A percentile compares a stretch with the other conserved stretches of the same genome.
These are phyloP conservation scores for Andricus curvator DNA, from an alignment of 2,888 invertebrate genomes.

Conservation along the genomic window DNA sequence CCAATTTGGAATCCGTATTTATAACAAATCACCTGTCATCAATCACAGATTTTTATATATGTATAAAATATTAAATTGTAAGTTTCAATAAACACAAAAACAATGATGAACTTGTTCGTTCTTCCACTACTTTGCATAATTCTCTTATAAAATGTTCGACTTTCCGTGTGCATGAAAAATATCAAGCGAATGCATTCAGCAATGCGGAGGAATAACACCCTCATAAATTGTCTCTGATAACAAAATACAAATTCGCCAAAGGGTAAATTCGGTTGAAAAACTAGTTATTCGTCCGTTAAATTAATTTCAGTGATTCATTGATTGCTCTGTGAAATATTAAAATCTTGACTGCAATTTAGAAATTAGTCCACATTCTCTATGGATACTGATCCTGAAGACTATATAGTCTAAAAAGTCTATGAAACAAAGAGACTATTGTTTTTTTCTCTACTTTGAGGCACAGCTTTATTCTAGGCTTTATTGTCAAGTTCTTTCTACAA, in stretches of 20 bases:
- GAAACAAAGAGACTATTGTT: constrained; percentile 13
- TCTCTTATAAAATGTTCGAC: not conserved
- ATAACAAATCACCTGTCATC: too few species aligned
- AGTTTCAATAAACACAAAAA: not conserved
- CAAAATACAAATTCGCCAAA: too few species aligned
- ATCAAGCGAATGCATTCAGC: too few species aligned
- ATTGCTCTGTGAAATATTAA: not conserved
- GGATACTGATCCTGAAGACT: not conserved
- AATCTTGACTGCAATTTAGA: not conserved
- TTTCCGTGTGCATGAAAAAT: not conserved
- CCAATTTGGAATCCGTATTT: too few species aligned
- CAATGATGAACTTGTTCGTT: not conserved
- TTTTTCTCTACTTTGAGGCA: not conserved
- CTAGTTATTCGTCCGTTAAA: too few species aligned
- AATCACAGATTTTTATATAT: not conserved
- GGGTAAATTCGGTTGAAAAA: too few species aligned
- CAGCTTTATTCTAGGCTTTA: not conserved
- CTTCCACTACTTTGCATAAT: not conserved
- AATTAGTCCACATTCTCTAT: not conserved
- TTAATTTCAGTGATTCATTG: not conserved
- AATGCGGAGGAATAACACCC: too few species aligned
- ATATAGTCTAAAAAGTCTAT: not conserved
- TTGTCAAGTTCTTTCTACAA: not conserved
- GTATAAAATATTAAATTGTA: too few species aligned
- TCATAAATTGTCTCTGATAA: too few species aligned